Evolutionary conservation across 1,140 invertebrate species (phyloP).

Genomic region (Coelopa frigida): DNA sequence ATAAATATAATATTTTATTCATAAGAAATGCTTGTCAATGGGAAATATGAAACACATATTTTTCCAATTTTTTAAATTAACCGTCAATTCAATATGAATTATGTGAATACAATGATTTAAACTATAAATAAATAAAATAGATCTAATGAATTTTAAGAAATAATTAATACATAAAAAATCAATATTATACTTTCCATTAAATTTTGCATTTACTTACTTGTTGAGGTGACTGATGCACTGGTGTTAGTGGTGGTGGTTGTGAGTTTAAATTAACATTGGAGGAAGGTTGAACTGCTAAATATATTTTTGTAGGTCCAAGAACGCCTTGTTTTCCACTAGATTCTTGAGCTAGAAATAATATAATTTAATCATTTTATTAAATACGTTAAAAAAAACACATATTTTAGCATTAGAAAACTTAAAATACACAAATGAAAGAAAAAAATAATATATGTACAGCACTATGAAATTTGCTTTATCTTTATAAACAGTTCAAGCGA

Average conservation of each 20-base stretch:
- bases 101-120: no score
- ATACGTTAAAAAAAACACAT: no score
- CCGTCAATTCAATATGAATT: no score
- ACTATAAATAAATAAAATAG: slow-evolving; percentile 2
- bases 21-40: no score
- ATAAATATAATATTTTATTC: no score
- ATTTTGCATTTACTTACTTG: slow-evolving; percentile 40
- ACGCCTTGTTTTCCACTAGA: slow-evolving; percentile 73
- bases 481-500: no score
- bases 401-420: no score
- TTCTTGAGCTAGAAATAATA: slow-evolving; percentile 57
- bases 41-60: no score
- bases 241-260: slow-evolving; percentile 48
- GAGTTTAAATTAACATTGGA: slow-evolving; percentile 33
- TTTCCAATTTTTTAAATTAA: no score
- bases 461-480: no score
- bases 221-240: slow-evolving; percentile 45
- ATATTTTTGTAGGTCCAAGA: slow-evolving; percentile 75
- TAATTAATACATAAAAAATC: slow-evolving; percentile 9
- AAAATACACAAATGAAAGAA: no score
- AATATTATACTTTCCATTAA: slow-evolving; percentile 4
- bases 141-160: background rate
- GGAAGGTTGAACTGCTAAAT: slow-evolving; percentile 69
- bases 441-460: no score
- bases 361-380: slow-evolving; percentile 5